Evolutionary conservation across 2,797 vertebrate species (phyloP), one percentile per base, ranked within the genome.

Genomic region (Oreochromis grahami): DNA sequence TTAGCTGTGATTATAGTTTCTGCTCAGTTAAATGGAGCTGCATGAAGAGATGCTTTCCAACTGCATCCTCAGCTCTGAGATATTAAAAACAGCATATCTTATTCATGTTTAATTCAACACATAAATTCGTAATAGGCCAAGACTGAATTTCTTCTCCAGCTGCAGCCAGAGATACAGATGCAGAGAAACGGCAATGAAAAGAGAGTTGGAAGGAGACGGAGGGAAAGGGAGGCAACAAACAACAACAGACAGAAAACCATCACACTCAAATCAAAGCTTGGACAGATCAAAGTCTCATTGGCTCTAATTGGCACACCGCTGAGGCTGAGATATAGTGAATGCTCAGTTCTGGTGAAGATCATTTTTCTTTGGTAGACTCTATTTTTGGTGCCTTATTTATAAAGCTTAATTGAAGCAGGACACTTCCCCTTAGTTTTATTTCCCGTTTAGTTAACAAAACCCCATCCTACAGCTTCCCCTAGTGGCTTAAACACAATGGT

Each of bases 61-160:
- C 60, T 34, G 11, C 17, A 2, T 76, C 76, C 51, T 81, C 58
- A 32, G 45, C 45, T 26, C 52, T 29, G 2, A 79, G 74, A 84
- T n/a, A 38, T 72, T 72, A 68, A 53, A 63, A 56, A 19, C 84
- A 76, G 74, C 56, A 76, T 43, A 76, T 13, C 70, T 77, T 50
- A 1, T 32, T 26, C 63, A 89, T 93, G 80, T 85, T 89, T 93
- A 84, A 93, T 88, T 93, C 87, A 85, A 29, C 1, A 4, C 34
- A 72, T 91, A 38, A 90, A 93, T 92, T 14, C 91, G 79, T 89
- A 21, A 89, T 79, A 6, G 50, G 17, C 17, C 7, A 6, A 72
- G 45, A n/a, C 77, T 36, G 3, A 10, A 41, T 21, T 76, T 53
- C 34, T 19, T 80, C 76, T 63, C 19, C 79, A 58, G 79, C 85